Evolutionary conservation across 2,113 vertebrate species (phyloP).

Genomic region (Coracopsis vasa): DNA sequence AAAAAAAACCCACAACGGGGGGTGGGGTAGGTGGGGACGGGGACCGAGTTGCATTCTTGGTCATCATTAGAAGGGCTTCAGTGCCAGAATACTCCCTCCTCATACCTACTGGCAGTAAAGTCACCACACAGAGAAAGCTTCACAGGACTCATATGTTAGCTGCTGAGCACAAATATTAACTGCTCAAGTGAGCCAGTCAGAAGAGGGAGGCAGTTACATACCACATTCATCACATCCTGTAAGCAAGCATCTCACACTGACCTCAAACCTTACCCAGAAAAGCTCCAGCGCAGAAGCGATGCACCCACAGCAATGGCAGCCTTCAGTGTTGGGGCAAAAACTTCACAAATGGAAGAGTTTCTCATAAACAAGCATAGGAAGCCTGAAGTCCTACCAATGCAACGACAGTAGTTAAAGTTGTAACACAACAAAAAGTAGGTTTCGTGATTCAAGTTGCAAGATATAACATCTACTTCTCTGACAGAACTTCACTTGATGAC

Average conservation of each 20-base stretch:
- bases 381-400: background rate
- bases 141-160: background rate
- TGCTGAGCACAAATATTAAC: background rate
- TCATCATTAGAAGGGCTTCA: background rate
- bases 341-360: background rate
- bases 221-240: background rate
- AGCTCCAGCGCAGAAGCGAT: background rate
- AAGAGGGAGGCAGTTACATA: background rate
- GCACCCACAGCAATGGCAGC: background rate
- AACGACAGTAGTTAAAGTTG: background rate
- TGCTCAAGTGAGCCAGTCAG: background rate
- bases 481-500: background rate
- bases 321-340: background rate
- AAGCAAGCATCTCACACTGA: background rate
- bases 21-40: background rate
- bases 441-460: background rate
- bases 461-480: background rate
- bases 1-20: fast-evolving
- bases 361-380: background rate
- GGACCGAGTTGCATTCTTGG: background rate
- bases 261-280: background rate
- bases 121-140: background rate
- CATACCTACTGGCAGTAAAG: background rate
- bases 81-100: background rate
- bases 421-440: background rate